phyloP scores from a whole-genome alignment of 2,888 invertebrate species.

The Monoplex corrugatus region DNA sequence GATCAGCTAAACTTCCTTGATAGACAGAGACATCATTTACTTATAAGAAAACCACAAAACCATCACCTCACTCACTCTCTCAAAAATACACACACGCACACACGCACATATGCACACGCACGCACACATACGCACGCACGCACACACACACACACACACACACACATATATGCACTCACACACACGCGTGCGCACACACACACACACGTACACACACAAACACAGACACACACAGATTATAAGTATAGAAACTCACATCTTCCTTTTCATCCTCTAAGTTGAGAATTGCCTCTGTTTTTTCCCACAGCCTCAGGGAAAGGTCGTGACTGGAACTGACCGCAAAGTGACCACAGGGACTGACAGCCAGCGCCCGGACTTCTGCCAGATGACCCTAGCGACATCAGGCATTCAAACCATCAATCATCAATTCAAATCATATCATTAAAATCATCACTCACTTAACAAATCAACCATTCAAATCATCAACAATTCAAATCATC shows the following conservation, averaged over 20 bases:
- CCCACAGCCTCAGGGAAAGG: conserved; percentile 91
- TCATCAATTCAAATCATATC: too few relatives aligned
- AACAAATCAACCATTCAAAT: too few relatives aligned
- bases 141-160: not conserved
- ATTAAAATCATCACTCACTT: too few relatives aligned
- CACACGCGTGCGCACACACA: not conserved
- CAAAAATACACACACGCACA: not conserved
- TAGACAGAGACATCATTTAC: too few relatives aligned
- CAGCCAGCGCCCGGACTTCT: conserved; percentile 88
- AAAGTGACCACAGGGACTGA: conserved; percentile 91
- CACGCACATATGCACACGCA: not conserved
- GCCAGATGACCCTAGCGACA: conserved; percentile 89
- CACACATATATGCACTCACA: not conserved
- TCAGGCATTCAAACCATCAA: too few relatives aligned
- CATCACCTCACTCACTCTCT: not conserved
- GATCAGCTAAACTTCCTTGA: too few relatives aligned
- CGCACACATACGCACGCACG: not conserved
- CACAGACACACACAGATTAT: not conserved
- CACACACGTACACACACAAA: not conserved
- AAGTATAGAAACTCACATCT: conserved; percentile 76
- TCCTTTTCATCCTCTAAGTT: conserved; percentile 96
- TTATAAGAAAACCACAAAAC: too few relatives aligned
- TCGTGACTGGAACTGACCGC: conserved; percentile 92
- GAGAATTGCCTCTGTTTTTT: conserved; percentile 92
- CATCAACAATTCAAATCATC: too few relatives aligned